Conservation (phyloP, 2,113 vertebrate species). For the Ceyx cyanopectus region DNA sequence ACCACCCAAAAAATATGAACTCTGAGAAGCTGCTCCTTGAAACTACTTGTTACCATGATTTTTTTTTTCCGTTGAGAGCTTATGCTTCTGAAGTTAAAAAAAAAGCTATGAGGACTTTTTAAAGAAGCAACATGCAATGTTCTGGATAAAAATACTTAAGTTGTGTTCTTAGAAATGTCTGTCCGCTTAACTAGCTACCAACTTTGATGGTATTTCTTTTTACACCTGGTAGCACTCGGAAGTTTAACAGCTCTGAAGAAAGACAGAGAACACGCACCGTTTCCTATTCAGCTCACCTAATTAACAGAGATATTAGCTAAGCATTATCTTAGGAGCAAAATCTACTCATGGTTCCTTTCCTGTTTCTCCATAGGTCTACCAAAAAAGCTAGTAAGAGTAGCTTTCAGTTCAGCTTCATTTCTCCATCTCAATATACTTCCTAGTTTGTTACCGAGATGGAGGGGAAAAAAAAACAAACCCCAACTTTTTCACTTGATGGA, state of each 20-base stretch:
- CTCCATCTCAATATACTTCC: neutral
- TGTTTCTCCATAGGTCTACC: neutral
- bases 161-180: neutral
- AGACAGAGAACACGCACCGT: fast-evolving
- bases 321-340: neutral
- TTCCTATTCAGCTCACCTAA: neutral
- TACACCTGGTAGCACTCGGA: neutral
- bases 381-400: neutral
- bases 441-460: neutral
- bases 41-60: neutral
- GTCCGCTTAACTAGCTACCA: neutral
- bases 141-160: neutral
- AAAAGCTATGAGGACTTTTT: neutral
- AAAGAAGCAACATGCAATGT: neutral
- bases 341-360: neutral
- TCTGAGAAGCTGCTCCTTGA: neutral
- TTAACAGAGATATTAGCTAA: neutral
- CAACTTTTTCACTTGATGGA: neutral
- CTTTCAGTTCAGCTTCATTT: neutral
- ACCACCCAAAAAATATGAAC: neutral
- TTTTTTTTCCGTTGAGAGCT: neutral
- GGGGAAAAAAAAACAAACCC: neutral
- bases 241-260: neutral
- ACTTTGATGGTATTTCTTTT: neutral
- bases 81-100: neutral